A percentile compares a stretch with the other conserved stretches of the same genome.
phyloP scores from a whole-genome alignment of 1,140 invertebrate genomes.

The Achatina immaculata region DNA sequence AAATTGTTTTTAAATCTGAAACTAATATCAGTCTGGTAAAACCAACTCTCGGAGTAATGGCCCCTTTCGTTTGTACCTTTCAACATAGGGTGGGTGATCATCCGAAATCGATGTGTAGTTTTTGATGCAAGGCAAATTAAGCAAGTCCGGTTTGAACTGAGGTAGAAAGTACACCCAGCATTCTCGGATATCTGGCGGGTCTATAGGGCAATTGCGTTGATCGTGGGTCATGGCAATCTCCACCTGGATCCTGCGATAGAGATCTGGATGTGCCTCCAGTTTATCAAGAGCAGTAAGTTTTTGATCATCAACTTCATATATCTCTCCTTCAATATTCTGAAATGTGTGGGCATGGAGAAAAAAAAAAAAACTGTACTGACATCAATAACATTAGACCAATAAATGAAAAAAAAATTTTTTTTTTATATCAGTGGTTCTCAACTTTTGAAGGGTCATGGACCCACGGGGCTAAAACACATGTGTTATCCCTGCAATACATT shows the following conservation, averaged over 20 bases:
- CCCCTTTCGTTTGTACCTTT: no score
- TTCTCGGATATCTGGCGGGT: neutral
- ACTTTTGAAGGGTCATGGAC: no score
- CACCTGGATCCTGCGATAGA: slow-evolving; percentile 59
- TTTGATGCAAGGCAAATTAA: neutral
- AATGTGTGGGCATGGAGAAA: no score
- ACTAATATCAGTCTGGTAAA: no score
- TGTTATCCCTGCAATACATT: no score
- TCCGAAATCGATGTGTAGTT: slow-evolving; percentile 15
- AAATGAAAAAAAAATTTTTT: no score
- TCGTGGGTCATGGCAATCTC: slow-evolving; percentile 33
- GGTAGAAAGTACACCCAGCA: slow-evolving; percentile 38
- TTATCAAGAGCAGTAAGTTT: slow-evolving; percentile 85
- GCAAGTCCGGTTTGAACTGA: slow-evolving; percentile 19
- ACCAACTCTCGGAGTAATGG: no score
- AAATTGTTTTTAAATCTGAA: no score
- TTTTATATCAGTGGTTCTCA: no score
- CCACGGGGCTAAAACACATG: no score
- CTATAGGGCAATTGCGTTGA: neutral
- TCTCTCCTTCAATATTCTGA: slow-evolving; percentile 81
- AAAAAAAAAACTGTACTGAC: no score
- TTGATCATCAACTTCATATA: slow-evolving; percentile 87
- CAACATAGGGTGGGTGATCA: slow-evolving; percentile 28
- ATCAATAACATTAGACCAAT: no score
- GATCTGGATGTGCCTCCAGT: slow-evolving; percentile 88